phyloP scores from a whole-genome alignment of 2,888 invertebrate species.

The Tuberolachnus salignus region DNA sequence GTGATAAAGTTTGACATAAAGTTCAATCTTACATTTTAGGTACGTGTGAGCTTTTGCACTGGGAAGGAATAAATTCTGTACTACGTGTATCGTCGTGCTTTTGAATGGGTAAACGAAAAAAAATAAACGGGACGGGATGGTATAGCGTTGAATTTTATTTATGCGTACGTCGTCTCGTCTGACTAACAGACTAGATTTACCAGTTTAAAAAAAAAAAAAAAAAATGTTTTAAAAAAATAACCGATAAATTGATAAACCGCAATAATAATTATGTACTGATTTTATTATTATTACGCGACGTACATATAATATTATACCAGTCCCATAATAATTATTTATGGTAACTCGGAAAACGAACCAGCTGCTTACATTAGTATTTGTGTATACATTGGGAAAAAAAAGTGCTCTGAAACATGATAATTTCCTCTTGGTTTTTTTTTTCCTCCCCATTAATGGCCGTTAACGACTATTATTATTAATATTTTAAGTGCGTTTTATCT shows the following conservation, averaged over 20 bases:
- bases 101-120: too few species aligned
- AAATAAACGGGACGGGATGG: too few species aligned
- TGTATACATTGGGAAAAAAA: not conserved
- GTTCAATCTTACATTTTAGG: too few species aligned
- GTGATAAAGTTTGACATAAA: too few species aligned
- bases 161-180: not conserved
- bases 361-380: too few species aligned
- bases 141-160: not conserved
- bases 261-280: conserved; percentile 9
- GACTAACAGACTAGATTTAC: not conserved
- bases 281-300: conserved; percentile 19
- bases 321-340: conserved; percentile 8
- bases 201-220: conserved; percentile 23
- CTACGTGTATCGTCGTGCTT: not conserved
- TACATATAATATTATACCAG: not conserved
- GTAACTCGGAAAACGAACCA: not conserved
- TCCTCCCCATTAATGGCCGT: too few species aligned
- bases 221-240: too few species aligned
- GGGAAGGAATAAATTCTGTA: too few species aligned
- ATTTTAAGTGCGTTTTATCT: too few species aligned
- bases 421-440: too few species aligned
- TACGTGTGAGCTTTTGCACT: too few species aligned
- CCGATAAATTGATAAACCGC: conserved; percentile 6
- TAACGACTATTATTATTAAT: too few species aligned
- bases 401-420: not conserved